phyloP scores from a whole-genome alignment of 1,140 invertebrate species.

The Leguminivora glycinivorella region DNA sequence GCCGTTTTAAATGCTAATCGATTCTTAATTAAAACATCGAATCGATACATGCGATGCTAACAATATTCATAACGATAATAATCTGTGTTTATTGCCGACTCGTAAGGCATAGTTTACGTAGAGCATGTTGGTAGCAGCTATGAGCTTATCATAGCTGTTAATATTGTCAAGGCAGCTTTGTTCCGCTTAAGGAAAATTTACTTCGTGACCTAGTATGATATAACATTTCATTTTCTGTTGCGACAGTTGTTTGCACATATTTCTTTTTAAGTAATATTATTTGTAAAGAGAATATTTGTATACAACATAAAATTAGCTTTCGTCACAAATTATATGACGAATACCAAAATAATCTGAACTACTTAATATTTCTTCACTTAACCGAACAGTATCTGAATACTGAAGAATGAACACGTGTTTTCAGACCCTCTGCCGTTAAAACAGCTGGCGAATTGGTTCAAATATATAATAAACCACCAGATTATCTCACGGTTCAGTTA shows the following conservation, averaged over 20 bases:
- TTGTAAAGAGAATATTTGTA: no score
- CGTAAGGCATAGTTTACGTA: background rate
- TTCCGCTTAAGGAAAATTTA: background rate
- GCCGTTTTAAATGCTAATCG: constrained; percentile 50
- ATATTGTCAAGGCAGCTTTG: background rate
- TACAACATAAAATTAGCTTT: no score
- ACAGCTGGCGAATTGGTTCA: background rate
- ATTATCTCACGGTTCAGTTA: constrained; percentile 15
- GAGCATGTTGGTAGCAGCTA: background rate
- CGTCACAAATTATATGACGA: no score
- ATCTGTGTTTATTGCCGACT: constrained; percentile 9
- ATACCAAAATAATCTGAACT: no score
- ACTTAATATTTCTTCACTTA: no score
- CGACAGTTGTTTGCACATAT: no score
- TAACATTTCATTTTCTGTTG: no score
- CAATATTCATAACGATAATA: constrained; percentile 24
- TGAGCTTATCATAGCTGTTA: background rate
- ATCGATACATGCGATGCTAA: constrained; percentile 16
- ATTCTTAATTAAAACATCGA: constrained; percentile 42
- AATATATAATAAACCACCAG: background rate
- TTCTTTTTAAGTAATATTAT: no score
- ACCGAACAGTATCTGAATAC: no score
- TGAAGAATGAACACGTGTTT: background rate
- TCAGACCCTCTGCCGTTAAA: background rate
- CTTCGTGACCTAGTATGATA: no score